Conservation (phyloP, 1,140 invertebrate species). For the Vollenhovia emeryi region DNA sequence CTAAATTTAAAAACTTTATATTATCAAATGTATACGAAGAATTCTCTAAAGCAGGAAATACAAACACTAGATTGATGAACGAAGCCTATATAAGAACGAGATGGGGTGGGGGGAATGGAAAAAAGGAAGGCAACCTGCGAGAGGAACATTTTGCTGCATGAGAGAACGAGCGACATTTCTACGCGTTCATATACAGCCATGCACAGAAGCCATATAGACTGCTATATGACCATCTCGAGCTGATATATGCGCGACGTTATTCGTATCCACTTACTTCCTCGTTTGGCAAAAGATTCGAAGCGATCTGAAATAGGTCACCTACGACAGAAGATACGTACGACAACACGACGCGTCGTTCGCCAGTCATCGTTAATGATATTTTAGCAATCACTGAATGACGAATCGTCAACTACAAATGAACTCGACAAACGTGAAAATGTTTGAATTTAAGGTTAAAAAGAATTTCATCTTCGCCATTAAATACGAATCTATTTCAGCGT, state of each 20-base stretch:
- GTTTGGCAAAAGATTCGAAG: constrained; percentile 72
- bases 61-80: neutral
- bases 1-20: neutral
- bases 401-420: neutral
- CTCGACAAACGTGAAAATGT: neutral
- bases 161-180: constrained; percentile 62
- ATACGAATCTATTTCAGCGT: neutral
- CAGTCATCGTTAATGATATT: constrained; percentile 35
- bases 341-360: constrained; percentile 46
- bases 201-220: constrained; percentile 74
- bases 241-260: constrained; percentile 77
- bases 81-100: neutral
- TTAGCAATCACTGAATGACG: constrained; percentile 8
- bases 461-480: neutral
- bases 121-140: neutral
- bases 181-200: constrained; percentile 60
- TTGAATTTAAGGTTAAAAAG: neutral
- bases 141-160: constrained; percentile 56
- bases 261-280: constrained; percentile 76
- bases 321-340: constrained; percentile 49
- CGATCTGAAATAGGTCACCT: constrained; percentile 69
- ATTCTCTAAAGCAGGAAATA: neutral
- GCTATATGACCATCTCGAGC: constrained; percentile 73
- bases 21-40: neutral
- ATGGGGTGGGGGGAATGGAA: neutral